Base-by-base conservation (phyloP, 2,797 vertebrate species). In the Spheniscus humboldti region DNA sequence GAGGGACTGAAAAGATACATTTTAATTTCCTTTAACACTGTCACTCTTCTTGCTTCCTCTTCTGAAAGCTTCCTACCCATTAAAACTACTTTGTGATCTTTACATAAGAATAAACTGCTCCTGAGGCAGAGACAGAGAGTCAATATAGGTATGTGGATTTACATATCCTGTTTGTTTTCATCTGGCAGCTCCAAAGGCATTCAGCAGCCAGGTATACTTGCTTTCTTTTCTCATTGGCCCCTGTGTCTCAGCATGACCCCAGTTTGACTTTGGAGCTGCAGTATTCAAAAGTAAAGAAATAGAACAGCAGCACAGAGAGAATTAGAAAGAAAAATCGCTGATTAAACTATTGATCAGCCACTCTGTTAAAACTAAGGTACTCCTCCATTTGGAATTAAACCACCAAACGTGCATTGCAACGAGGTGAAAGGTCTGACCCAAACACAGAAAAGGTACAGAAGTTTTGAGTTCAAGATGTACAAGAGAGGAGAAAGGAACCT, bases 341-440 rank as follows among this genome's bases (percentile, higher is more conserved):
- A 96, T 96, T 94, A 93, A 94, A 94, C 22, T 96, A 81, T 87
- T 96, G 95, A 96, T 97, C 91, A 91, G 30, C 25, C 59, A 37
- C 47, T n/a, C 85, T 86, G 24, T 78, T 95, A 86, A 93, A 94
- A 64, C 66, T 78, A 59, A 78, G 68, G 55, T 18, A 3, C 56
- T 63, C 25, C 33, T 69, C 31, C 30, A 9, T 71, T 59, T 77
- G 45, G 35, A 91, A 82, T 88, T 82, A 86, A 96, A 90, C 30
- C 72, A 23, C 66, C 12, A 3, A 92, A 86, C 6, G 5, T n/a
- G 55, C 17, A 17, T 43, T 37, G 23, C 82, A 97, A 83, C 27
- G 39, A 91, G 68, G 86, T 73, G 41, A 80, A 86, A 72, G 67
- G 41, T 60, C 60, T 92, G 48, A 71, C 43, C n/a, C 72, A 75